Evolutionary conservation across 2,888 invertebrate species (phyloP), one percentile per base, ranked within the genome.

Genomic region (Volucella zonaria): DNA sequence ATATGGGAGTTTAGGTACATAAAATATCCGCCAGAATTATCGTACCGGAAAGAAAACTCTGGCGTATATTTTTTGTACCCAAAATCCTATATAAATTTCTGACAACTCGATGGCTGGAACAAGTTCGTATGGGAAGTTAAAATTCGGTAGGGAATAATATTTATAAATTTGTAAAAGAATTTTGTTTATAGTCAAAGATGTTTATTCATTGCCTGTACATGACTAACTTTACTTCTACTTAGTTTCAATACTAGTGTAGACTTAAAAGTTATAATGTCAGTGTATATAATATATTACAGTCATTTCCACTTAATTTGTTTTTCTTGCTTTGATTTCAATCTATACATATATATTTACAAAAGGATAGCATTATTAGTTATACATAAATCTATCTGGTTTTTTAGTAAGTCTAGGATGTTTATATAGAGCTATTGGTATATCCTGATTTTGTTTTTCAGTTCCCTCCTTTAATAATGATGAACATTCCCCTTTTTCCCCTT

Each of bases 291-390:
- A 52, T 10, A 58, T 58, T 40, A 58, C 56, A 58, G 14, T 58
- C 56, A 38, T 58, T 58, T 58, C 56, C 40, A 8, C 38, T 58
- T 58, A n/a, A 14, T 11, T 58, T 58, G 14, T 40, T 40, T 40
- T 58, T 40, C 6, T 40, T 58, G n/a, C 18, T 1, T 58, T 12
- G 38, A 58, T 40, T 58, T n/a, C 9, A 58, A n/a, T n/a, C n/a
- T n/a, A n/a, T n/a, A n/a, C n/a, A n/a, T n/a, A n/a, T n/a, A 14
- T 40, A 6, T n/a, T 38, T 58, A 38, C 38, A 2, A 54, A 14
- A 0, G 11, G 2, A 4, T 54, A 10, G 23, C 18, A 52, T 52
- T 52, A 23, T 8, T 12, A 8, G 6, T 11, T 54, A 54, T 54
- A 54, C 10, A 12, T 54, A 23, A 8, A 2, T 10, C 9, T 54